phyloP scores from a whole-genome alignment of 2,888 invertebrate genomes.

The Notodonta dromedarius region DNA sequence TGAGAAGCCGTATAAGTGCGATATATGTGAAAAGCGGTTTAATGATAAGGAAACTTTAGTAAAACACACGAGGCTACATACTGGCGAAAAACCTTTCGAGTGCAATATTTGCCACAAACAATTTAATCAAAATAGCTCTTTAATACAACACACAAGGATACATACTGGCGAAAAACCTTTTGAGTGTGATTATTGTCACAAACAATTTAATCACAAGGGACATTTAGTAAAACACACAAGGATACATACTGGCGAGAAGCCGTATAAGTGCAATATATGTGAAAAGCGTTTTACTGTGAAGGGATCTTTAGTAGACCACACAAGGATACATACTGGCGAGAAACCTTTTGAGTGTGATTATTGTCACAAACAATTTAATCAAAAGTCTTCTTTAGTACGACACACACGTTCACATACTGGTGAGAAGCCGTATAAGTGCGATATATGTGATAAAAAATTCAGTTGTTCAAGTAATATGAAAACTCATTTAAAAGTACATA shows the following conservation, averaged over 20 bases:
- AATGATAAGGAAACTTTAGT: background rate
- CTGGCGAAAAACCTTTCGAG: constrained; percentile 10
- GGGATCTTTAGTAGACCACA: background rate
- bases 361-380: constrained; percentile 2
- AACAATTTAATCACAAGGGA: constrained; percentile 3
- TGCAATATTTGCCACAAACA: constrained; percentile 4
- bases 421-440: background rate
- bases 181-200: constrained; percentile 10
- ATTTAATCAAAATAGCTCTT: too few species aligned
- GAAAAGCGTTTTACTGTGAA: too few species aligned
- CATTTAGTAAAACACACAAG: background rate
- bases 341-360: constrained; percentile 5
- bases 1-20: background rate
- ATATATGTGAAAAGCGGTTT: background rate
- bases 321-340: constrained; percentile 1
- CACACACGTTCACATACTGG: background rate
- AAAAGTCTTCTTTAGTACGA: background rate
- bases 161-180: too few species aligned
- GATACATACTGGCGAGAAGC: constrained; percentile 5
- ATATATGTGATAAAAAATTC: background rate
- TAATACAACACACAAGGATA: too few species aligned
- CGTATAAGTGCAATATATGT: too few species aligned
- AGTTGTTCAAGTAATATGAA: background rate
- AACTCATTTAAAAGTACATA: constrained; percentile 10
- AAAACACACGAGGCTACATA: constrained; percentile 21